Percentiles rank a stretch among this genome's conserved stretches.
Conservation (phyloP, 2,888 invertebrate species). For the Leptopilina drosophilae region DNA sequence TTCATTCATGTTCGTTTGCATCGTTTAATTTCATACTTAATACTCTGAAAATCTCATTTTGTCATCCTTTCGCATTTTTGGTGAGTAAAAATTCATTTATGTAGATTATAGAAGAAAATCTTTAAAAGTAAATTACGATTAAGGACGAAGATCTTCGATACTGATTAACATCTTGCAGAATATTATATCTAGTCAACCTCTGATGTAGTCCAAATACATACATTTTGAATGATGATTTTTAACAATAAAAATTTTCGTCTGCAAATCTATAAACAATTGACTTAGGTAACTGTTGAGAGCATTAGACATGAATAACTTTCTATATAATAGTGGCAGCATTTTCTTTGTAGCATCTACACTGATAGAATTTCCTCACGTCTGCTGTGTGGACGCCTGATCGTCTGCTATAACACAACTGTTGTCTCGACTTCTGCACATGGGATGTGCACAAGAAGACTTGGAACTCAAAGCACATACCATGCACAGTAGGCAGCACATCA, state of each 20-base stretch:
- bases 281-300: constrained; percentile 1
- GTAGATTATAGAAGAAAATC: background rate
- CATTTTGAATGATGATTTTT: background rate
- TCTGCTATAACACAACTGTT: no score
- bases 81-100: background rate
- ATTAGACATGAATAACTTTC: background rate
- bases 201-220: background rate
- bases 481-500: no score
- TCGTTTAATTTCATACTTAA: no score
- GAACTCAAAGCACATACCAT: no score
- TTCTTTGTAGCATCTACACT: background rate
- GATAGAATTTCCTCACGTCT: no score
- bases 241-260: background rate
- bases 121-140: background rate
- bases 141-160: background rate
- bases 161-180: constrained; percentile 22
- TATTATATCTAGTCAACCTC: background rate
- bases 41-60: background rate
- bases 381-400: no score
- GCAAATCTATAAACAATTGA: background rate
- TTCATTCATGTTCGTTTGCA: background rate
- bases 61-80: constrained; percentile 12
- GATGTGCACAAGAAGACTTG: no score
- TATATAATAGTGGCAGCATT: constrained; percentile 4
- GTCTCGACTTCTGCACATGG: no score